Conservation (phyloP, 2,113 vertebrate genomes). For the Daubentonia madagascariensis region DNA sequence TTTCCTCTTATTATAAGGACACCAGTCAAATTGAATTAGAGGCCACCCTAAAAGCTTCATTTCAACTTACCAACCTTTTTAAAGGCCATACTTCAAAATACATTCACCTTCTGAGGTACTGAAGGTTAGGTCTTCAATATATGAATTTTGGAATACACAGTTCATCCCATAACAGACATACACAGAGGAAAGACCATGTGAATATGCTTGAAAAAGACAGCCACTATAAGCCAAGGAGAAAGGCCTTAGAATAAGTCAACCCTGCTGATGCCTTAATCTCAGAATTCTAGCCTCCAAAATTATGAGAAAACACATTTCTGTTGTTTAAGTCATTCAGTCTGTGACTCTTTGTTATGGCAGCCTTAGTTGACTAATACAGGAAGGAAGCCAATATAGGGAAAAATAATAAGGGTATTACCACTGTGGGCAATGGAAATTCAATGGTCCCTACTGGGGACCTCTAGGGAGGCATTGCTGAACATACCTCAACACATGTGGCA, state of each 20-base stretch:
- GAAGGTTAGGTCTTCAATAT: background rate
- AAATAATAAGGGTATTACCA: background rate
- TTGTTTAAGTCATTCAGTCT: background rate
- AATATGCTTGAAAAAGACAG: background rate
- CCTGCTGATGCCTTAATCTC: background rate
- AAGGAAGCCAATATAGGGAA: background rate
- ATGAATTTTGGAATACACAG: background rate
- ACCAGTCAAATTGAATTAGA: background rate
- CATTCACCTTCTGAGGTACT: background rate
- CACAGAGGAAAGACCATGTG: background rate
- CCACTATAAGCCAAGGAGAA: background rate
- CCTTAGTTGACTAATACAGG: background rate
- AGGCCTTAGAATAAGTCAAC: background rate
- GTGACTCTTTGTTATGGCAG: background rate
- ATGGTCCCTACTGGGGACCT: background rate
- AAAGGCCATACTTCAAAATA: background rate
- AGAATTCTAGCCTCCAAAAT: background rate
- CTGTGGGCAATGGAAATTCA: background rate
- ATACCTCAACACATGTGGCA: background rate
- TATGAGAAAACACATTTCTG: background rate
- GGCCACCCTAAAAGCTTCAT: background rate
- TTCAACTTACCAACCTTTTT: background rate
- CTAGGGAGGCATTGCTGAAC: background rate
- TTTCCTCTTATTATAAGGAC: background rate
- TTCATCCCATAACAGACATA: background rate